These are phyloP conservation scores for Rissa tridactyla DNA, from an alignment of 2,113 vertebrate species.

Conservation along the genomic window DNA sequence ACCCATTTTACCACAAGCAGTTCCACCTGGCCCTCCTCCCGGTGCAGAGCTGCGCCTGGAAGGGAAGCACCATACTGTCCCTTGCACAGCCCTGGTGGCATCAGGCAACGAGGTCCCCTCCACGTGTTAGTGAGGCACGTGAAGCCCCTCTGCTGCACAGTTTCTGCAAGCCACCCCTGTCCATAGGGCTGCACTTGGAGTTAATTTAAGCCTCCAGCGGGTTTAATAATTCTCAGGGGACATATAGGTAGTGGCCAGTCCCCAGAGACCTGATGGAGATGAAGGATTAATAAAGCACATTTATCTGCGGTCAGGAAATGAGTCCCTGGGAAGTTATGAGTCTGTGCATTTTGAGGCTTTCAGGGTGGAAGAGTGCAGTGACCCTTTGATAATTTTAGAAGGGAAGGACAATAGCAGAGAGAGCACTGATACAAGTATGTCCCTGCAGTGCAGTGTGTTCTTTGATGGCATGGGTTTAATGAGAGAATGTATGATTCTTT, in stretches of 20 bases:
- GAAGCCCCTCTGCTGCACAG: neutral
- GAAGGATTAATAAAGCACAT: neutral
- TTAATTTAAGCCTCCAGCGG: neutral
- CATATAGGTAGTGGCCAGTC: neutral
- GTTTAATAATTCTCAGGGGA: neutral
- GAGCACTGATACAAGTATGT: neutral
- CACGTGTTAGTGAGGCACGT: fast-evolving
- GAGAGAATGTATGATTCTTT: neutral
- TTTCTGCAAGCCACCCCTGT: neutral
- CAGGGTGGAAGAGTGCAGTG: neutral
- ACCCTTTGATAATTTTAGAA: neutral
- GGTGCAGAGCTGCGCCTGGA: fast-evolving
- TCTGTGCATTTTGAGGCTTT: neutral
- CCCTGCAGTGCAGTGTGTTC: neutral
- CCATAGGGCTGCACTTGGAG: neutral
- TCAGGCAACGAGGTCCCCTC: fast-evolving
- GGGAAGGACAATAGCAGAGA: neutral
- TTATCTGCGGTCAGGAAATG: neutral
- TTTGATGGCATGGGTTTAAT: neutral
- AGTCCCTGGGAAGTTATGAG: neutral
- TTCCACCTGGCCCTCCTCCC: neutral
- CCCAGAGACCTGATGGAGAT: neutral
- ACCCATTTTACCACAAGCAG: neutral
- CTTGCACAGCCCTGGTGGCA: fast-evolving
- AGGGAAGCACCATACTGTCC: neutral